These are phyloP conservation scores for Pachyrhynchus sulphureomaculatus DNA, from an alignment of 1,140 invertebrate species.

Conservation along the genomic window DNA sequence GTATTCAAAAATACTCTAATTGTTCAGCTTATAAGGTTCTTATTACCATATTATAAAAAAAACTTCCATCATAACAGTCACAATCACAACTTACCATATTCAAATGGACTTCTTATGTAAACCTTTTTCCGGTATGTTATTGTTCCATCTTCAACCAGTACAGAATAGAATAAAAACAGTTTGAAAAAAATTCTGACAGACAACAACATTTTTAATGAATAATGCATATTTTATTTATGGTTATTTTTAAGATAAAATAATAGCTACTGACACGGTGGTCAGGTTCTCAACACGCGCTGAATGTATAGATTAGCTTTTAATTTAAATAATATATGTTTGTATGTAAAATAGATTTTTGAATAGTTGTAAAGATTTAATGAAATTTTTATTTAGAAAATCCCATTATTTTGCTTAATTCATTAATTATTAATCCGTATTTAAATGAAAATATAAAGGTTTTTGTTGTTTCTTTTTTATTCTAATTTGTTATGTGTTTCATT, in stretches of 20 bases:
- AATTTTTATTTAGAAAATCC: too few relatives aligned
- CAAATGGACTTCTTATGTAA: slow-evolving; percentile 25
- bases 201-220: slow-evolving; percentile 24
- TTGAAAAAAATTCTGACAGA: slow-evolving; percentile 19
- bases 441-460: too few relatives aligned
- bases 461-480: too few relatives aligned
- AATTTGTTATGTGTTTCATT: too few relatives aligned
- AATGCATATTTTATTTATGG: slow-evolving; percentile 19
- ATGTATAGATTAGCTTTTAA: slow-evolving; percentile 10
- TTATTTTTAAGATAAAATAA: slow-evolving; percentile 26
- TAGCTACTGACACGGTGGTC: slow-evolving; percentile 25
- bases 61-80: slow-evolving; percentile 2
- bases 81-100: background rate
- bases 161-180: slow-evolving; percentile 19
- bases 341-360: too few relatives aligned
- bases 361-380: too few relatives aligned
- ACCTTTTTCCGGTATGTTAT: slow-evolving; percentile 20
- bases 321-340: slow-evolving; percentile 16
- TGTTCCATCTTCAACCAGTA: slow-evolving; percentile 25
- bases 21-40: background rate
- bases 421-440: too few relatives aligned
- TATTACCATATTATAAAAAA: background rate
- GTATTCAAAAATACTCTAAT: too few relatives aligned
- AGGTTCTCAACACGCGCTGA: slow-evolving; percentile 18
- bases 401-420: too few relatives aligned